A percentile compares a stretch with the other conserved stretches of the same genome.
Evolutionary conservation across 2,888 invertebrate genomes (phyloP).

Genomic region (Catonia carolina): DNA sequence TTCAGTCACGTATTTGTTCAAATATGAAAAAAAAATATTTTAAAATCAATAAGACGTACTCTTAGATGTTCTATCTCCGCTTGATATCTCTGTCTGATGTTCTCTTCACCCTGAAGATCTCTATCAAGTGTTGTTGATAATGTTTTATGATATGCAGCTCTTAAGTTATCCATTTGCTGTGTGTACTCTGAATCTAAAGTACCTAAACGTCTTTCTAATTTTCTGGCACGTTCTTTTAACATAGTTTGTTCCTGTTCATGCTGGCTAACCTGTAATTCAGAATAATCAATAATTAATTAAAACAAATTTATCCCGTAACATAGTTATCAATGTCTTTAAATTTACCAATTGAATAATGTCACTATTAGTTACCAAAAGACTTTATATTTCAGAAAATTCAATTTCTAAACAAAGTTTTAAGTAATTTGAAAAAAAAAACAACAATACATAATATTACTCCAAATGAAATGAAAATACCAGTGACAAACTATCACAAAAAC

Average conservation of each 20-base stretch:
- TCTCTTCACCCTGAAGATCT: slow-evolving; percentile 45
- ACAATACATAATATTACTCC: too few relatives aligned
- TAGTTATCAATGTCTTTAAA: neutral
- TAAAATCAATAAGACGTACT: too few relatives aligned
- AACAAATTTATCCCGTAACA: too few relatives aligned
- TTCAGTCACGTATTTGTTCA: too few relatives aligned
- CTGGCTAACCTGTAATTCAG: slow-evolving; percentile 44
- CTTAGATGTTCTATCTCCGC: slow-evolving; percentile 80
- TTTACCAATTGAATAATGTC: neutral
- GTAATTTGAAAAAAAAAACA: too few relatives aligned
- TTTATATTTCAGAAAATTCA: neutral
- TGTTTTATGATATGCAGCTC: slow-evolving; percentile 66
- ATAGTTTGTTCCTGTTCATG: slow-evolving; percentile 43
- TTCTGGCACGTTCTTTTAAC: slow-evolving; percentile 61
- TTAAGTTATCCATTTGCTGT: slow-evolving; percentile 71
- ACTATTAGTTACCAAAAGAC: neutral
- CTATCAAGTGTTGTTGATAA: slow-evolving; percentile 45
- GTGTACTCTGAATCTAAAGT: slow-evolving; percentile 75
- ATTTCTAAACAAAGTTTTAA: too few relatives aligned
- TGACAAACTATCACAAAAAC: too few relatives aligned
- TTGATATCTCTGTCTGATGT: slow-evolving; percentile 68
- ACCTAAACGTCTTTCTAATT: slow-evolving; percentile 63
- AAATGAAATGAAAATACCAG: too few relatives aligned
- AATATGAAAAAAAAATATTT: too few relatives aligned
- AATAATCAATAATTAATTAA: slow-evolving; percentile 18